A percentile compares a stretch with the other conserved stretches of the same genome.
Evolutionary conservation across 2,888 invertebrate genomes (phyloP).

Genomic region (Ectemnius lituratus): DNA sequence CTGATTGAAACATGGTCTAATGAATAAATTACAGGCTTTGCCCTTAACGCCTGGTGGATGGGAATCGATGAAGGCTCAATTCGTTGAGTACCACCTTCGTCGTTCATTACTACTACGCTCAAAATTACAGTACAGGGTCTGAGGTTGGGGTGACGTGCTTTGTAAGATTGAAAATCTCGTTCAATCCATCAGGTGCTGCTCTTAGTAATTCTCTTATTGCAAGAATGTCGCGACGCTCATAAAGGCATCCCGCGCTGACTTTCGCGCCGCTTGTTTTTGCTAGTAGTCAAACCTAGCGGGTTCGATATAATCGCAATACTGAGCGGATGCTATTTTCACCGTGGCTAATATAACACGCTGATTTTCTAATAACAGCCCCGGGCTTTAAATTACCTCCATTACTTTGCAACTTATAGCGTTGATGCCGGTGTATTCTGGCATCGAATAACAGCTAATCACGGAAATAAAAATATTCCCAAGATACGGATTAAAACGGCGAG

Average conservation of each 20-base stretch:
- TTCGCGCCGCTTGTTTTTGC: not conserved
- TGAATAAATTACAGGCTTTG: too few species aligned
- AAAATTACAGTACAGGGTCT: slow-evolving; percentile 61
- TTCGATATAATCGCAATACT: too few species aligned
- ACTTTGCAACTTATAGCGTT: slow-evolving; percentile 27
- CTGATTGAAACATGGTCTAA: too few species aligned
- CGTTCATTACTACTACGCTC: slow-evolving; percentile 60
- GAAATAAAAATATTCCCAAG: slow-evolving; percentile 55
- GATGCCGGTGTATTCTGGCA: slow-evolving; percentile 50
- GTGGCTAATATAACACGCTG: too few species aligned
- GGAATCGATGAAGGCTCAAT: slow-evolving; percentile 17
- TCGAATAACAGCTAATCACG: slow-evolving; percentile 57
- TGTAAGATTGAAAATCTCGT: slow-evolving; percentile 73
- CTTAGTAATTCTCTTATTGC: slow-evolving; percentile 10
- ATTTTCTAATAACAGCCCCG: too few species aligned
- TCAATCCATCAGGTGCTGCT: slow-evolving; percentile 60
- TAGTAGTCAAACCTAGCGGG: not conserved
- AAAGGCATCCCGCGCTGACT: not conserved
- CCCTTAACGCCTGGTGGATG: too few species aligned
- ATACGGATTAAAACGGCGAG: slow-evolving; percentile 41
- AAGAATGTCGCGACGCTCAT: not conserved
- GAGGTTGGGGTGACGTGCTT: slow-evolving; percentile 64
- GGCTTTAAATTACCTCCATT: slow-evolving; percentile 41
- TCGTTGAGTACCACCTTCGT: slow-evolving; percentile 64
- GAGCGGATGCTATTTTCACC: too few species aligned